A percentile compares a stretch with the other conserved stretches of the same genome.
Conservation (phyloP, 2,797 vertebrate genomes). For the Gymnodraco acuticeps region DNA sequence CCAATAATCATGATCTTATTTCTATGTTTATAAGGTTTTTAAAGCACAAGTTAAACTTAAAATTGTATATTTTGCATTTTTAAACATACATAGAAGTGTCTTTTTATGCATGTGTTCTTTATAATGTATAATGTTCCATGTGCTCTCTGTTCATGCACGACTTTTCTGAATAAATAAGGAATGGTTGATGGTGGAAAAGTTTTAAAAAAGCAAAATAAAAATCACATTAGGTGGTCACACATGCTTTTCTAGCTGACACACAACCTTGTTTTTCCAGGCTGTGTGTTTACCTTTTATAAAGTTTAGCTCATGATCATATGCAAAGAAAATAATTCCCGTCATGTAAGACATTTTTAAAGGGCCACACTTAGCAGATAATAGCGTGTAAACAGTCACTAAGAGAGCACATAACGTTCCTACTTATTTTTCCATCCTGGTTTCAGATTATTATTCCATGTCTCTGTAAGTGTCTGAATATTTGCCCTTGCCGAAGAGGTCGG, state of each 20-base stretch:
- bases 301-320: neutral
- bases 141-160: too few species aligned
- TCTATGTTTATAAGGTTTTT: neutral
- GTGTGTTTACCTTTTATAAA: too few species aligned
- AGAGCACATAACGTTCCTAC: neutral
- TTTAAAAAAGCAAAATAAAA: neutral
- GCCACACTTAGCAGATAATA: slow-evolving; percentile 5
- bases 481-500: slow-evolving; percentile 48
- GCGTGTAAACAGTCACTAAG: slow-evolving; percentile 13
- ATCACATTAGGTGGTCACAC: neutral
- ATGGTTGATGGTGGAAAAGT: slow-evolving; percentile 1
- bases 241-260: slow-evolving; percentile 9
- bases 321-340: slow-evolving; percentile 3
- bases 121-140: neutral
- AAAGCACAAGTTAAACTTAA: neutral
- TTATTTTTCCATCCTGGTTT: neutral
- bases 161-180: neutral
- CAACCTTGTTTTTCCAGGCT: too few species aligned
- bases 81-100: neutral
- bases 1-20: too few species aligned
- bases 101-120: neutral
- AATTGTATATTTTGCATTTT: neutral
- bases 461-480: slow-evolving; percentile 41
- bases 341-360: slow-evolving; percentile 12
- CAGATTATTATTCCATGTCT: slow-evolving; percentile 41